phyloP scores from a whole-genome alignment of 2,888 invertebrate species.

The Polyommatus icarus region DNA sequence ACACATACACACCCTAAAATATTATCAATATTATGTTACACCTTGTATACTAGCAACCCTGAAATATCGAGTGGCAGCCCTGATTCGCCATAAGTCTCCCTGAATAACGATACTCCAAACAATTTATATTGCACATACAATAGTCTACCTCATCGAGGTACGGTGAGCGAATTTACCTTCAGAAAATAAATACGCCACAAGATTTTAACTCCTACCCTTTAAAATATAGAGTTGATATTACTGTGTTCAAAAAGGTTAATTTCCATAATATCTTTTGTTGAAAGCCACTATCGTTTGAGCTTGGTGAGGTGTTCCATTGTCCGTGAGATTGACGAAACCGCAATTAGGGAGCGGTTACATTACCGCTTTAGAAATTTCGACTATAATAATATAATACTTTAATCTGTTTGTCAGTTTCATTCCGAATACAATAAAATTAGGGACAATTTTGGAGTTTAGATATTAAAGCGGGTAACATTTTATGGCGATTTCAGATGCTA shows the following conservation, averaged over 20 bases:
- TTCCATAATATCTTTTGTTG: slow-evolving; percentile 36
- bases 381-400: slow-evolving; percentile 11
- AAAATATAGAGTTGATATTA: not conserved
- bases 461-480: not conserved
- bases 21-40: too few relatives aligned
- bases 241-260: not conserved
- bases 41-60: not conserved
- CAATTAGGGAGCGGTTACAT: slow-evolving; percentile 30
- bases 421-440: slow-evolving; percentile 11
- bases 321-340: slow-evolving; percentile 32
- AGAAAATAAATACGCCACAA: not conserved
- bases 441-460: not conserved
- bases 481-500: not conserved
- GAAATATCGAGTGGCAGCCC: not conserved
- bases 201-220: not conserved
- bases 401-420: slow-evolving; percentile 22
- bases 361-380: slow-evolving; percentile 9
- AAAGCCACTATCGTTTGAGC: slow-evolving; percentile 39
- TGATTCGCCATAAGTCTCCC: slow-evolving; percentile 34
- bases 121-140: slow-evolving; percentile 34
- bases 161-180: slow-evolving; percentile 1
- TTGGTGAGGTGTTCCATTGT: slow-evolving; percentile 33
- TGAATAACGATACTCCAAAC: slow-evolving; percentile 32
- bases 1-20: too few relatives aligned
- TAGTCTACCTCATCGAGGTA: slow-evolving; percentile 26